Conservation (phyloP, 2,113 vertebrate species). For the Cercopithecus mona region DNA sequence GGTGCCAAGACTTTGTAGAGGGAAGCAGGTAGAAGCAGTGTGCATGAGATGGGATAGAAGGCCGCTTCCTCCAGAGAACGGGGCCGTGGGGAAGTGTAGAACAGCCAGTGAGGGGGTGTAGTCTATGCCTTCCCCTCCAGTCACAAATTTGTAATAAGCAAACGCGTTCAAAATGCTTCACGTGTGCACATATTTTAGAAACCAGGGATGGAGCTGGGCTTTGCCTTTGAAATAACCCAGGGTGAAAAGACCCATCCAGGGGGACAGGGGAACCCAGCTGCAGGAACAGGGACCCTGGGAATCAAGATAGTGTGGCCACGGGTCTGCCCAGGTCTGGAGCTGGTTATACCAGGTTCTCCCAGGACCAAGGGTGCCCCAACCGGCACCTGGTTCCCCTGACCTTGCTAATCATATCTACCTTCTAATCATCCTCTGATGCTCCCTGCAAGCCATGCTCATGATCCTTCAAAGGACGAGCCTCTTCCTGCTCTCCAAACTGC, state of each 20-base stretch:
- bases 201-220: neutral
- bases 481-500: neutral
- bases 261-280: neutral
- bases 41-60: neutral
- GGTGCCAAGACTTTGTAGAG: neutral
- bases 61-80: neutral
- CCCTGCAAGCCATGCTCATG: neutral
- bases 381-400: neutral
- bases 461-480: neutral
- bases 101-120: rapidly evolving
- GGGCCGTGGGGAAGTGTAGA: neutral
- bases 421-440: neutral
- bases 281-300: neutral
- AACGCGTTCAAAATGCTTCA: neutral
- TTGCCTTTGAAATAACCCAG: neutral
- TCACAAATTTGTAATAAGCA: neutral
- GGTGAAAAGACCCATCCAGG: neutral
- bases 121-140: neutral
- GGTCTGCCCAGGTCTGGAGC: too few species aligned
- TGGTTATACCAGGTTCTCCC: rapidly evolving
- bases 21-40: neutral
- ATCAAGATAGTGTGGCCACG: rapidly evolving
- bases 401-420: neutral
- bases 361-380: neutral
- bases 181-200: neutral